Conservation (phyloP, 2,113 vertebrate species). For the Uria aalge region DNA sequence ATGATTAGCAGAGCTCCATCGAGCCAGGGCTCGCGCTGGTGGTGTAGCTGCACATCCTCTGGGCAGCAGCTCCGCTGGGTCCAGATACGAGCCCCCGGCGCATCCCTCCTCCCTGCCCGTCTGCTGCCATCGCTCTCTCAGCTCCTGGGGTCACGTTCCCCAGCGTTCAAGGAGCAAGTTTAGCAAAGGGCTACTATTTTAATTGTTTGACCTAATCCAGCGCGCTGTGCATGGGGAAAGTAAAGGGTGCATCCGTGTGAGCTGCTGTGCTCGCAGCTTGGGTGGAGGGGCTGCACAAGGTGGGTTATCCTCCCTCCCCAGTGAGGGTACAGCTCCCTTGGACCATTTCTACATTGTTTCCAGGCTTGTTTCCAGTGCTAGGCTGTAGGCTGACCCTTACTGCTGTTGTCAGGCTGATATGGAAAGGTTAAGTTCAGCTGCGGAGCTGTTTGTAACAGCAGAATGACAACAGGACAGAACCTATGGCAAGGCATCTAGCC, state of each 20-base stretch:
- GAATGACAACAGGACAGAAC: not conserved
- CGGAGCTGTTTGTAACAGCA: not conserved
- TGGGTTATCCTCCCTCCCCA: not conserved
- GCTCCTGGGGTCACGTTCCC: not conserved
- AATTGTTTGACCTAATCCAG: not conserved
- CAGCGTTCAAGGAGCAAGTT: not conserved
- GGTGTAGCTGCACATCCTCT: accelerated
- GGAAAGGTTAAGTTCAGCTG: not conserved
- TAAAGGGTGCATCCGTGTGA: not conserved
- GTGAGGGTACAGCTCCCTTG: not conserved
- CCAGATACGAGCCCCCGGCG: not conserved
- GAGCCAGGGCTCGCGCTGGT: accelerated
- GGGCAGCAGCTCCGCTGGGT: not conserved
- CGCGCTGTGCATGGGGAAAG: accelerated
- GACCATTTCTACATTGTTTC: not conserved
- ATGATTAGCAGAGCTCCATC: not conserved
- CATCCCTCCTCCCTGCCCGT: not conserved
- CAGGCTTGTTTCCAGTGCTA: not conserved
- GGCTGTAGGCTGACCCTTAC: not conserved
- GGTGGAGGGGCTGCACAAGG: accelerated
- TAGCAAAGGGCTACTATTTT: not conserved
- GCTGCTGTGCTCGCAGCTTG: not conserved
- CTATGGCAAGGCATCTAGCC: not conserved
- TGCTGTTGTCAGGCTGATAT: not conserved
- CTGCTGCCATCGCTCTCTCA: accelerated